phyloP scores from a whole-genome alignment of 2,113 vertebrate genomes.

The Larimichthys polyactis region DNA sequence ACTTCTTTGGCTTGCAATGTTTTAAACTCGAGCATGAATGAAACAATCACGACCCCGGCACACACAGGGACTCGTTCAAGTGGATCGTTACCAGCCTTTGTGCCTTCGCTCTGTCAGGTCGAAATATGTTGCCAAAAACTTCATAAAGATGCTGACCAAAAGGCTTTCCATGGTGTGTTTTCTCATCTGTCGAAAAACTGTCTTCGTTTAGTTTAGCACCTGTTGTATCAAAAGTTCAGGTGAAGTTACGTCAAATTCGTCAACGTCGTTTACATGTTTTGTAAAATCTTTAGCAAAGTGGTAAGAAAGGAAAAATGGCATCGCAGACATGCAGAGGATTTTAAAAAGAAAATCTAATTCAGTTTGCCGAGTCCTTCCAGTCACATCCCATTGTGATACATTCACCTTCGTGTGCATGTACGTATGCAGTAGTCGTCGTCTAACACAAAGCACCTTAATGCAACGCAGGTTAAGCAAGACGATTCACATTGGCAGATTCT shows the following conservation, averaged over 20 bases:
- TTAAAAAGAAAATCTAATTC: neutral
- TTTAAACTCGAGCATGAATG: conserved; percentile 9
- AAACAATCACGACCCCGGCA: conserved; percentile 15
- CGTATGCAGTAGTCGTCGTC: conserved; percentile 10
- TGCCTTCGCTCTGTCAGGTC: neutral
- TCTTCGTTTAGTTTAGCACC: conserved; percentile 7
- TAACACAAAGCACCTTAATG: conserved; percentile 44
- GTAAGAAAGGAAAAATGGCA: conserved; percentile 46
- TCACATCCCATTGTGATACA: conserved; percentile 38
- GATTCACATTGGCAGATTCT: conserved; percentile 22
- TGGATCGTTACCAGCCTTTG: neutral
- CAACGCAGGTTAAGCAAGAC: conserved; percentile 18
- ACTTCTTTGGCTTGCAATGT: conserved; percentile 66
- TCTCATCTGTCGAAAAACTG: neutral
- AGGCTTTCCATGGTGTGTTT: conserved; percentile 31
- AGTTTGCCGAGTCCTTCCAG: conserved; percentile 4
- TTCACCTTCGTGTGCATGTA: conserved; percentile 28
- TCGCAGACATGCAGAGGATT: conserved; percentile 24
- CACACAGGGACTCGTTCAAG: conserved; percentile 1
- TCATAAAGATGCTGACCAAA: neutral
- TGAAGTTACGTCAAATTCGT: neutral
- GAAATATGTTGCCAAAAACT: neutral
- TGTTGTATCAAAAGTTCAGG: conserved; percentile 8
- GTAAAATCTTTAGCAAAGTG: conserved; percentile 24
- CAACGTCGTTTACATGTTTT: neutral